Evolutionary conservation across 2,888 invertebrate genomes (phyloP).

Genomic region (Phengaris arion): DNA sequence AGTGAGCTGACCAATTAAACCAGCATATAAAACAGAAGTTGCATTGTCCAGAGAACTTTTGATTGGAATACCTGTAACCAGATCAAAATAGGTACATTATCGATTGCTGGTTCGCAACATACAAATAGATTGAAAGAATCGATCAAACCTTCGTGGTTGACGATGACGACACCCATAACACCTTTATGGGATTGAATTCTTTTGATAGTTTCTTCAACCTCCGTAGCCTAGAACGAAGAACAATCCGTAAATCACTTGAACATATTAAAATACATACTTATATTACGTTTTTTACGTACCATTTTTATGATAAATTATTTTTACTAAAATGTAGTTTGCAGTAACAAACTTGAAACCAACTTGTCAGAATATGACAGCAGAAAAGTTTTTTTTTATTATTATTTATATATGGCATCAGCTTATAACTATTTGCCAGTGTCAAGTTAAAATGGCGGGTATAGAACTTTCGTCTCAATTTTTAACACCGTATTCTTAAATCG

Average conservation of each 20-base stretch:
- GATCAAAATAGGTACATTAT: slow-evolving; percentile 13
- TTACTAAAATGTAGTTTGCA: neutral
- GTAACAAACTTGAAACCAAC: neutral
- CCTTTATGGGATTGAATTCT: slow-evolving; percentile 98
- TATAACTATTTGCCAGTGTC: too few relatives aligned
- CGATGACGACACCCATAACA: slow-evolving; percentile 97
- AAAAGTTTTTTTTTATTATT: neutral
- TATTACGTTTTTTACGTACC: neutral
- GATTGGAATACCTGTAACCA: slow-evolving; percentile 87
- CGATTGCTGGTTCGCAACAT: neutral
- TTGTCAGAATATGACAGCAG: neutral
- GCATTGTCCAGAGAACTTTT: slow-evolving; percentile 97
- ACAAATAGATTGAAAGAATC: slow-evolving; percentile 48
- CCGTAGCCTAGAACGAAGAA: slow-evolving; percentile 81
- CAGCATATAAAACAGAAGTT: slow-evolving; percentile 96
- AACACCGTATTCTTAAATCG: too few relatives aligned
- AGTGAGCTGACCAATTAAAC: slow-evolving; percentile 93
- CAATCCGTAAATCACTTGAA: slow-evolving; percentile 4
- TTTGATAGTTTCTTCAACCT: slow-evolving; percentile 99
- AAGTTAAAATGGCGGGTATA: too few relatives aligned
- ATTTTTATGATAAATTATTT: neutral
- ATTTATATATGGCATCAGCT: too few relatives aligned
- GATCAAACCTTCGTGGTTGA: slow-evolving; percentile 95
- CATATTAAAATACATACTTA: neutral
- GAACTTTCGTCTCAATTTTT: too few relatives aligned